These are phyloP conservation scores for Leptatherina wallacei DNA, from an alignment of 2,797 vertebrate species.

Conservation along the genomic window DNA sequence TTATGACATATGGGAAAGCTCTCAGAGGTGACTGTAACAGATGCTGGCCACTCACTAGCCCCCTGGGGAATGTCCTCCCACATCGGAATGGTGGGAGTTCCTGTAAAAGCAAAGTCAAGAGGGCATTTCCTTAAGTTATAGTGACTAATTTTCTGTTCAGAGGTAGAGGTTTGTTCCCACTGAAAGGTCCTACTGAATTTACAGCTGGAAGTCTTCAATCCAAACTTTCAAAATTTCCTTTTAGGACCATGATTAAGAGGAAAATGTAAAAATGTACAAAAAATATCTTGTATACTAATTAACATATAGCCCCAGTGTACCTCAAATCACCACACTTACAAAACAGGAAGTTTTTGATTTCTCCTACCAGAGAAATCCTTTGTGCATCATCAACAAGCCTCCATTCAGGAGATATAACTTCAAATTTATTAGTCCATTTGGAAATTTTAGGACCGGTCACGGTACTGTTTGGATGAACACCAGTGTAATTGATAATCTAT, in stretches of 20 bases:
- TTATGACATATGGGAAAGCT: slow-evolving; percentile 76
- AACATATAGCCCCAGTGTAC: slow-evolving; percentile 22
- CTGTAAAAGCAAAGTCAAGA: slow-evolving; percentile 39
- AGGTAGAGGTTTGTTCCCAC: slow-evolving; percentile 10
- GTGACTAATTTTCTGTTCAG: slow-evolving; percentile 37
- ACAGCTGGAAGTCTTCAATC: slow-evolving; percentile 28
- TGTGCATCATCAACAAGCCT: slow-evolving; percentile 10
- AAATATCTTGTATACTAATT: slow-evolving; percentile 28
- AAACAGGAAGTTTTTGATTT: slow-evolving; percentile 38
- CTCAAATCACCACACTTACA: slow-evolving; percentile 20
- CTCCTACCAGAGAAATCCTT: slow-evolving; percentile 16
- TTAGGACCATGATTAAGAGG: slow-evolving; percentile 26
- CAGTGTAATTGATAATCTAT: slow-evolving; percentile 4
- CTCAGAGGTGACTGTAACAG: slow-evolving; percentile 69
- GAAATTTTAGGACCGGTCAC: slow-evolving; percentile 11
- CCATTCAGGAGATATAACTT: slow-evolving; percentile 10
- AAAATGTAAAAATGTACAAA: neutral
- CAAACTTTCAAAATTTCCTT: slow-evolving; percentile 54
- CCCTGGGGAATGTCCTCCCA: slow-evolving; percentile 65
- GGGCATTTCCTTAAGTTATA: slow-evolving; percentile 49
- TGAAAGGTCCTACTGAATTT: neutral
- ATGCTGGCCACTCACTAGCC: slow-evolving; percentile 61
- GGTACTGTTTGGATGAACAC: slow-evolving; percentile 3
- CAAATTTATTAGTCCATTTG: slow-evolving; percentile 11
- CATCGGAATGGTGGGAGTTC: slow-evolving; percentile 52